Base-by-base conservation (phyloP, 2,113 vertebrate species). In the Vanacampus margaritifer region DNA sequence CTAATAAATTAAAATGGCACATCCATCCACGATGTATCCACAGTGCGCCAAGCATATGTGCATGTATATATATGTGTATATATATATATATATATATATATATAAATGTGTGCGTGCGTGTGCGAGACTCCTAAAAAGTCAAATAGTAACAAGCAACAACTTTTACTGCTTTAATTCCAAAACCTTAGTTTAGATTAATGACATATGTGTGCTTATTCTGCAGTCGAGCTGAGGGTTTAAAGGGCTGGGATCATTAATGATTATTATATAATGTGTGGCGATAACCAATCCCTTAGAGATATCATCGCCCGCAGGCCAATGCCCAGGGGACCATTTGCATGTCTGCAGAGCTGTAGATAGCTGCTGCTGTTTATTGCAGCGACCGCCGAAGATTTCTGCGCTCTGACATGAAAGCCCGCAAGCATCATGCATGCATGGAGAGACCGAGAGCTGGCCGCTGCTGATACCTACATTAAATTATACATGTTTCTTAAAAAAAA, bases 201-300 rank as follows among this genome's bases (percentile, higher is more conserved):
- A 75, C 75, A 68, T 82, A 79, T 64, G 54, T 4, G 79, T 79
- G 87, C 76, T 88, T 89, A 87, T 91, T 91, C 86, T 88, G 91
- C 88, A 89, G 85, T 82, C 74, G 74, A 82, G 39, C 28, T 4
- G 28, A 32, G 7, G 82, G 91, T 91, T n/a, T 91, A 92, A 92
- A 90, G 89, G 90, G 88, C 90, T 70, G 78, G 87, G 87, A 90
- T 92, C 89, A 90, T 89, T 91, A 89, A 92, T 93, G 89, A 92
- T 93, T 91, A 89, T 86, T 91, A 91, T 91, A 92, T 91, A 91
- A 93, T 89, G 89, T 87, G 87, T 77, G 79, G 87, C 84, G 91
- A 92, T 91, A 92, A 91, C 84, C 91, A 88, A 87, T 91, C 89
- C 89, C 86, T 91, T 75, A 87, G 90, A 91, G 91, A 92, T 92